Percentiles rank a stretch among this genome's conserved stretches.
phyloP scores from a whole-genome alignment of 2,797 vertebrate genomes.

The Chelonia mydas region DNA sequence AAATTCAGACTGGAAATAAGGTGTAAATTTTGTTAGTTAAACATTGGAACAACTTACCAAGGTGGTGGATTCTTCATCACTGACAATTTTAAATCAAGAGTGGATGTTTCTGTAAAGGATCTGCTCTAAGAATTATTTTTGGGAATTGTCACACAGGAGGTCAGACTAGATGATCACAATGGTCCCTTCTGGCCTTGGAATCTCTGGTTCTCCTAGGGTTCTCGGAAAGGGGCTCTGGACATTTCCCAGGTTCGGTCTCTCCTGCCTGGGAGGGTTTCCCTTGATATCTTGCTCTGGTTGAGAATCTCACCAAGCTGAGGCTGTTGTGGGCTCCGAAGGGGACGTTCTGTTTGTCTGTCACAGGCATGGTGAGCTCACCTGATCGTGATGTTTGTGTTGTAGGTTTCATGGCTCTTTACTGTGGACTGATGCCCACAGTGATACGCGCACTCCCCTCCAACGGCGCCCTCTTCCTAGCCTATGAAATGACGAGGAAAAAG shows the following conservation, averaged over 20 bases:
- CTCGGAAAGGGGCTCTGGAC: not conserved
- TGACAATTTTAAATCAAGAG: not conserved
- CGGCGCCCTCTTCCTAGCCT: constrained; percentile 47
- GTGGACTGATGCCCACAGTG: constrained; percentile 63
- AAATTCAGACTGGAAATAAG: not conserved
- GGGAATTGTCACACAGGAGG: not conserved
- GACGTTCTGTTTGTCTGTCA: not conserved
- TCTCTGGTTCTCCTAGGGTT: not conserved
- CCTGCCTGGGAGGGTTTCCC: not conserved
- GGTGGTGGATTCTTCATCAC: not conserved
- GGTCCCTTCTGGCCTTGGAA: not conserved
- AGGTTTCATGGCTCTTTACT: constrained; percentile 64
- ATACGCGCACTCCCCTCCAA: constrained; percentile 45
- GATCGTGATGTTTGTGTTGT: not conserved
- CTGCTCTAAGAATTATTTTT: not conserved
- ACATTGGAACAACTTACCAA: not conserved
- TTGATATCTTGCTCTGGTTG: not conserved
- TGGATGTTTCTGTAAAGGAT: not conserved
- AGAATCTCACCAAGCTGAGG: not conserved
- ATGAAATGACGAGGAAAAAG: constrained; percentile 50
- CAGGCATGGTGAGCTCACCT: not conserved
- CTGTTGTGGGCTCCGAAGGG: not conserved
- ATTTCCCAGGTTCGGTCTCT: not conserved
- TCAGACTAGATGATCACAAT: not conserved
- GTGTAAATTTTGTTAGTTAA: not conserved